Base-by-base conservation (phyloP, 2,888 invertebrate species). In the Mallateleia sp. region DNA sequence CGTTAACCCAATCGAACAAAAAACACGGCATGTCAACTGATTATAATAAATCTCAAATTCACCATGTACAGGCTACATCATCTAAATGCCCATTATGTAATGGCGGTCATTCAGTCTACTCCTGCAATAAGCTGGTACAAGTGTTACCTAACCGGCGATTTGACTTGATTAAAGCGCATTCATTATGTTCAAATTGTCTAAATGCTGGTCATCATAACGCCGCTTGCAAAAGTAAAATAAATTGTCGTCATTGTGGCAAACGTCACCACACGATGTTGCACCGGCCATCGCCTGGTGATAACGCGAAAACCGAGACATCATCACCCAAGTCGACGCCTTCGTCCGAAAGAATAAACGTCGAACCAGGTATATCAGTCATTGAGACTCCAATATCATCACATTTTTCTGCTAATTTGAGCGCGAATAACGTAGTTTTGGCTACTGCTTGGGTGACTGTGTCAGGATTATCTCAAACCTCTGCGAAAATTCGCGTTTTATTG, bases 401-500 rank as follows among this genome's bases (percentile, higher is more conserved):
- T 4, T 28, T 4, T 28, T 8, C 5, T 8, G 28, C 8, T 8
- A 8, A 28, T n/a, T 8, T 28, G 5, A 6, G 28, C 28, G 28
- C 5, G 5, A 6, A 4, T 4, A 28, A 28, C 28, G 28, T 28
- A 8, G 28, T 38, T 7, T 11, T 60, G 22, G 28, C 60, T 34
- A 60, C 60, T 2, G 60, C 60, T n/a, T 60, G 60, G 60, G 38
- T 60, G 2, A 6, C 5, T 6, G 47, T 25, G 9, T 56, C 71
- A 6, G 8, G 56, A 9, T 20, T 25, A 6, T 71, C 56, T 5
- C 58, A 24, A 11, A 22, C 45, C 6, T 20, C 25, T 8, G 56
- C 24, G 7, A 24, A 14, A 15, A 58, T 71, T 42, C 52, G 71
- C 2, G 71, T 38, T 2, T 42, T 72, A 7, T 24, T 62, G 14